Evolutionary conservation across 2,113 vertebrate genomes (phyloP).

Genomic region (Ascaphus truei): DNA sequence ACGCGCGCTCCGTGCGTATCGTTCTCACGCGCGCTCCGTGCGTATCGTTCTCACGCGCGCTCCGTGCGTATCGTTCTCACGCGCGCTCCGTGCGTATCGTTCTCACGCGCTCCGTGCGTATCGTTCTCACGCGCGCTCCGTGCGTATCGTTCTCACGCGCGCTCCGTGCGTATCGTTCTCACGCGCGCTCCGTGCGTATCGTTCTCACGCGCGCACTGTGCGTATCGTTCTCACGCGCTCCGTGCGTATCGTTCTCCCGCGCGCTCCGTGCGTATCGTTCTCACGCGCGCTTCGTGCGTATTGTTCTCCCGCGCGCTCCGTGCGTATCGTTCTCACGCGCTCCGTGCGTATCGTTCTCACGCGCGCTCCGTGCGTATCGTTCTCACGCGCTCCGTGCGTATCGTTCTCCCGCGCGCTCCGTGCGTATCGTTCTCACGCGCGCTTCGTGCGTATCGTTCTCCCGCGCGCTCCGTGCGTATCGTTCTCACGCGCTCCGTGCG

Average conservation of each 20-base stretch:
- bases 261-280: conserved; percentile 30
- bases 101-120: conserved; percentile 15
- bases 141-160: conserved; percentile 2
- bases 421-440: conserved; percentile 32
- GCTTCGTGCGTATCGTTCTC: too few relatives aligned
- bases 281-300: conserved; percentile 26
- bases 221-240: conserved; percentile 33
- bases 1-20: conserved; percentile 24
- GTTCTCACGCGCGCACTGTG: conserved; percentile 6
- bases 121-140: conserved; percentile 32
- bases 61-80: conserved; percentile 34
- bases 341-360: conserved; percentile 7
- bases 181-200: too few relatives aligned
- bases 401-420: not conserved
- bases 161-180: conserved; percentile 32
- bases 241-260: not conserved
- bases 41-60: conserved; percentile 1
- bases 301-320: not conserved
- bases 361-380: conserved; percentile 28
- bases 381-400: conserved; percentile 29
- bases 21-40: conserved; percentile 30
- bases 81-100: too few relatives aligned
- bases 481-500: conserved; percentile 30
- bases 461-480: conserved; percentile 23
- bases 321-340: conserved; percentile 32